Evolutionary conservation across 2,888 invertebrate genomes (phyloP).

Genomic region (Amblyjoppa proteus): DNA sequence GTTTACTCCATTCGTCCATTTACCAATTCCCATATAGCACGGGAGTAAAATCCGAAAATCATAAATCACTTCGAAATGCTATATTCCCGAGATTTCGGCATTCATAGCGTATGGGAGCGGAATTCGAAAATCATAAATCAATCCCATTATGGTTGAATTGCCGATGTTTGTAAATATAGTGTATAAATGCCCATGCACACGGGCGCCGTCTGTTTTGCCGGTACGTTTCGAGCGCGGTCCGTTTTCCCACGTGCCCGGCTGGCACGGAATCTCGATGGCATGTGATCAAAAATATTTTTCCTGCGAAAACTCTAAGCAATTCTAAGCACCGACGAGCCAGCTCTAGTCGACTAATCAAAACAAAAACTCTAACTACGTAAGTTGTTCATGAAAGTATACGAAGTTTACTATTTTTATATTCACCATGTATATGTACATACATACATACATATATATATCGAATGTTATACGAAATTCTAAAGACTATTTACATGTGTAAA

Average conservation of each 20-base stretch:
- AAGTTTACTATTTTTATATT: background rate
- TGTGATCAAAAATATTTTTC: background rate
- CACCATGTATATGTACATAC: no score
- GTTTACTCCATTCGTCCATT: background rate
- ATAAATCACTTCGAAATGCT: no score
- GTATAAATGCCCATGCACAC: background rate
- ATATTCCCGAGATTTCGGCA: no score
- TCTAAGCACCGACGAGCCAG: background rate
- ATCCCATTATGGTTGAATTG: no score
- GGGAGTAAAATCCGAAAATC: no score
- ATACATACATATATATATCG: background rate
- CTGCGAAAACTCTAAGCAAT: background rate
- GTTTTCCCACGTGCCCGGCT: background rate
- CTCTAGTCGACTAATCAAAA: background rate
- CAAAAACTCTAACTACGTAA: background rate
- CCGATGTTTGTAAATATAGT: no score
- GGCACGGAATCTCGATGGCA: background rate
- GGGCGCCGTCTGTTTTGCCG: background rate
- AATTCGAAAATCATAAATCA: no score
- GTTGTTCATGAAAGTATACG: background rate
- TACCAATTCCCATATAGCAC: no score
- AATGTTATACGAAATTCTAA: background rate
- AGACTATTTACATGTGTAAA: background rate
- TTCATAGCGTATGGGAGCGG: no score
- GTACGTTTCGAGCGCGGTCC: background rate